Base-by-base conservation (phyloP, 2,113 vertebrate genomes). In the Lipophrys pholis region DNA sequence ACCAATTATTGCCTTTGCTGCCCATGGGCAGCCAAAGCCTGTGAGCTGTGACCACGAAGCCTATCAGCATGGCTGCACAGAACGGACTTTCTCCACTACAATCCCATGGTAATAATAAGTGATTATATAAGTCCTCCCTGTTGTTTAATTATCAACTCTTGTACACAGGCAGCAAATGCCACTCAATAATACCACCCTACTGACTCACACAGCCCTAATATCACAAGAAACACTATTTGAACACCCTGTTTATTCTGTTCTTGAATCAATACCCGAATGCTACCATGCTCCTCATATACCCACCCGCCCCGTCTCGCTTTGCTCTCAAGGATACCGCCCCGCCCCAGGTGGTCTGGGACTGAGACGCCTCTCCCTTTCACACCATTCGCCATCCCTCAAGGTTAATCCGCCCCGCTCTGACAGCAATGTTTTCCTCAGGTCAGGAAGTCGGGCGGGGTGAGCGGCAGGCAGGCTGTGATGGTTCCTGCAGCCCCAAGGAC, bases 1-100 rank as follows among this genome's bases (percentile, higher is more conserved):
- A 71, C 63, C 68, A 84, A 87, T 89, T 86, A 88, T 76, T 73
- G 54, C 9, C 64, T 3, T 42, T 53, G 79, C 72, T 80, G 73
- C 76, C 69, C 82, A 71, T 7, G 71, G 2, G 74, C 69, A 59
- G 65, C 2, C 9, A 35, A 68, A 60, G 67, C 16, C 79, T 64
- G n/a, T 50, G 70, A 64, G 55, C 42, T 42, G 41, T 21, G 73
- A 83, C 65, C 69, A 45, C 41, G 1, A 61, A 73, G 0, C 71
- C 62, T 67, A 66, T 70, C 72, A 78, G 38, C n/a, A 40, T 8
- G 9, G 14, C 11, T 6, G 10, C 49, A 36, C 52, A 7, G 14
- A 59, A 15, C 45, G 2, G 11, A 36, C 16, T 59, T 12, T 51
- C 40, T 46, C 21, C 58, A 66, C 63, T 57, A 39, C 70, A 68